phyloP scores from a whole-genome alignment of 92 coral and sea anemone species.

The Phenganax marumi region DNA sequence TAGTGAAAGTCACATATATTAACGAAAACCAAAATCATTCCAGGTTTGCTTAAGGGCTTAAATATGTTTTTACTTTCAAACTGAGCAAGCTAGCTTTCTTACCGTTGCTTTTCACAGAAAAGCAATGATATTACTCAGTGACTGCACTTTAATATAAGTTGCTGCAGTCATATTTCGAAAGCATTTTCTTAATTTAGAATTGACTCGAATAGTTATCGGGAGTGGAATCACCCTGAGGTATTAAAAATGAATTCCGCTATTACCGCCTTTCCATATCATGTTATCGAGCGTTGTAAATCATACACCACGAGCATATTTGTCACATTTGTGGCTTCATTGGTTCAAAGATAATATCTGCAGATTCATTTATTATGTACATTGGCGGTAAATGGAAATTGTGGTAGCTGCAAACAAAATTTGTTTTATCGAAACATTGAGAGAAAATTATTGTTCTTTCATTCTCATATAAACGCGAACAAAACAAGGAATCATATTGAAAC shows the following conservation, averaged over 20 bases:
- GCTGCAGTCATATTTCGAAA: too few relatives aligned
- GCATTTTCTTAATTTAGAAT: too few relatives aligned
- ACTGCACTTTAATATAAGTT: too few relatives aligned
- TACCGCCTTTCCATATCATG: neutral
- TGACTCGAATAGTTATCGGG: too few relatives aligned
- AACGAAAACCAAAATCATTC: neutral
- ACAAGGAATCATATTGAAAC: neutral
- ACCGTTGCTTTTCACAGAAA: too few relatives aligned
- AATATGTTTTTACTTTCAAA: neutral
- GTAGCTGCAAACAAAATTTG: neutral
- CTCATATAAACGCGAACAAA: neutral
- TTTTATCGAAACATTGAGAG: neutral
- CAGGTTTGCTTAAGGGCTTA: neutral
- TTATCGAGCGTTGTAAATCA: neutral
- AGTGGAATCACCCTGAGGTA: too few relatives aligned
- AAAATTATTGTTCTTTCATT: neutral
- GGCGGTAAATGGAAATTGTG: neutral
- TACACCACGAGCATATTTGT: neutral
- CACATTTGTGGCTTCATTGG: slow-evolving; percentile 3
- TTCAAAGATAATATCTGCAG: neutral
- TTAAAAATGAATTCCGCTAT: too few relatives aligned
- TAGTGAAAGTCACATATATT: neutral
- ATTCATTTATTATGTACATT: neutral
- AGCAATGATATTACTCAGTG: too few relatives aligned
- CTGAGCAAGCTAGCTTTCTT: neutral